Evolutionary conservation across 2,888 invertebrate species (phyloP), one percentile per base, ranked within the genome.

Genomic region (Schizotus pectinicornis): DNA sequence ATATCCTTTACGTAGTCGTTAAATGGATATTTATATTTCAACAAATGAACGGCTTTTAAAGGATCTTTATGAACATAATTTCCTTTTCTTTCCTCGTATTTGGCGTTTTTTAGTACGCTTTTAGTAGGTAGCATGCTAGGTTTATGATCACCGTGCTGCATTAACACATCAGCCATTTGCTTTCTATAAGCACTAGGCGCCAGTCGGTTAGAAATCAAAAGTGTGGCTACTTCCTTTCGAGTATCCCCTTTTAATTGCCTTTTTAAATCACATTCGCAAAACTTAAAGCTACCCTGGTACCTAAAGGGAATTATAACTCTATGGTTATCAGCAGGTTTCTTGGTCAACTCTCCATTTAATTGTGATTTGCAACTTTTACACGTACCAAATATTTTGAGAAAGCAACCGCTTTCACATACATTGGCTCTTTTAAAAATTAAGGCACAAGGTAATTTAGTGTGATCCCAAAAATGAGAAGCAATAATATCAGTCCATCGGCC

Each of bases 401-500:
- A 52, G 9, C 6, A 13, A 52, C 36, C 14, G 1, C 13, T 14
- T 13, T 43, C 36, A 37, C 43, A 52, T 12, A 52, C 52, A 34
- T 52, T 42, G 31, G 52, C 42, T 33, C 52, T 32, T 32, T 43
- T 52, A 30, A 52, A 52, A 8, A 37, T 14, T 8, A 52, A 8
- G 8, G 42, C 6, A 32, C 52, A 52, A n/a, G 42, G 52, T 52
- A 52, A n/a, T 34, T 43, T 42, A 12, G 52, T 52, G 11, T 14
- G 14, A 43, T 52, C 43, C 43, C 42, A 52, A 43, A 52, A 42
- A 30, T 52, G 52, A 12, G 52, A 52, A 2, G 43, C 42, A 9
- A 52, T 33, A 43, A 52, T 22, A 43, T 13, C 9, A 2, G 42
- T 52, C 52, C 52, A 52, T 43, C 32, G 30, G 8, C 42, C 35